Base-by-base conservation (phyloP, 2,113 vertebrate species). In the Meleagris gallopavo region DNA sequence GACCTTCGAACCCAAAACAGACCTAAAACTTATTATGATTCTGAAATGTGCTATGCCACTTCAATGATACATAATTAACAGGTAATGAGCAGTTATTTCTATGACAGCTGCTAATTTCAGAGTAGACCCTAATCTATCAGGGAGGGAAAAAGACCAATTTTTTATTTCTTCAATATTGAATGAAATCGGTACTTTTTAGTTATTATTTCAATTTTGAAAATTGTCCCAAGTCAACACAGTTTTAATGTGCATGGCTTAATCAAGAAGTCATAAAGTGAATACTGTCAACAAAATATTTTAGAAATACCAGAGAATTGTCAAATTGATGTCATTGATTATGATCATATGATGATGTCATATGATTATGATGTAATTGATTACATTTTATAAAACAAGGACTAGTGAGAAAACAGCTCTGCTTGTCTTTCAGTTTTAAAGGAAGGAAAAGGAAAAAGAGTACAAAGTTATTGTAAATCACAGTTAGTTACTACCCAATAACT, bases 91-190 rank as follows among this genome's bases (percentile, higher is more conserved):
- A 30, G 8, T 13, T 80, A 7, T 65, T 65, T 86, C 25, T 78
- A 27, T 7, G 29, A 4, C 3, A 87, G 6, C 2, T 48, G 10
- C 10, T 67, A 22, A 61, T 71, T 89, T 21, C n/a, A 78, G 64
- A 19, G 6, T 41, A 60, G 21, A 36, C 3, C 6, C 10, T 25
- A 66, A 46, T 3, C 9, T 80, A 77, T 30, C 40, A 45, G 8
- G 3, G 15, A 5, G 18, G 5, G 1, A 30, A 6, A 52, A 81
- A 57, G 32, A 4, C 1, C 1, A 29, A 8, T 27, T 78, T 64
- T 70, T 38, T 9, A 22, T 3, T 11, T 69, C 41, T 55, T 75
- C 27, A 57, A 25, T 1, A 12, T 1, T 48, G 7, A 43, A n/a
- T 79, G 75, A 30, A 24, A 29, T 34, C 2, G 11, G 18, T 18